Base-by-base conservation (phyloP, 2,797 vertebrate genomes). In the Pseudochromis fuscus region DNA sequence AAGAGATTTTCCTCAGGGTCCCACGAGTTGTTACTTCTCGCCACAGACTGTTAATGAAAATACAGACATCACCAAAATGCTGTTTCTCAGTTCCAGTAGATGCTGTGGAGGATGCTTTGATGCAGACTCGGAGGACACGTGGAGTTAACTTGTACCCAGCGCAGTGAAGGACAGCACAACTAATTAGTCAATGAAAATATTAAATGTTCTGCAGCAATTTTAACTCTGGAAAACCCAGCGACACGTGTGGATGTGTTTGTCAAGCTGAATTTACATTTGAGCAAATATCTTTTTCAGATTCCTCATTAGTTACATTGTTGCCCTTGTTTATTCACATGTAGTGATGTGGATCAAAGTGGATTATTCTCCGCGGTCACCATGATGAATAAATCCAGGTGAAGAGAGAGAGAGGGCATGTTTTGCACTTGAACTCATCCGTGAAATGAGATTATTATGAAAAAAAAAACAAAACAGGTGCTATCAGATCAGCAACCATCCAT, bases 1-100 rank as follows among this genome's bases (percentile, higher is more conserved):
- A 21, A 8, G 7, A 1, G 57, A 30, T 75, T 58, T 82, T 66
- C 42, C 48, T 70, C 3, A 0, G 38, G 35, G 40, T 85, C 71
- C 66, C 37, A 44, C 35, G 67, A 77, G 70, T 60, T 72, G 61
- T 66, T 79, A 44, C 44, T 57, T 65, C n/a, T n/a, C 64, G 49
- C 72, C 62, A 65, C 10, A 42, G 62, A 67, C 77, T 60, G 58
- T 72, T 80, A 78, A 80, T 86, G 45, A 72, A 82, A 87, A 73
- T 25, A 69, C 61, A 72, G 31, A 70, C 15, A 55, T 51, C 48
- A 33, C 18, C 4, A 4, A 46, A 60, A 44, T 25, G 60, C 60
- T 21, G 44, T 46, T 49, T 35, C 30, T 33, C 21, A 25, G 42
- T 21, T 25, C 28, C 16, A 23, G 8, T 9, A 30, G 50, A 77